Evolutionary conservation across 2,888 invertebrate species (phyloP).

Genomic region (Brassicogethes aeneus): DNA sequence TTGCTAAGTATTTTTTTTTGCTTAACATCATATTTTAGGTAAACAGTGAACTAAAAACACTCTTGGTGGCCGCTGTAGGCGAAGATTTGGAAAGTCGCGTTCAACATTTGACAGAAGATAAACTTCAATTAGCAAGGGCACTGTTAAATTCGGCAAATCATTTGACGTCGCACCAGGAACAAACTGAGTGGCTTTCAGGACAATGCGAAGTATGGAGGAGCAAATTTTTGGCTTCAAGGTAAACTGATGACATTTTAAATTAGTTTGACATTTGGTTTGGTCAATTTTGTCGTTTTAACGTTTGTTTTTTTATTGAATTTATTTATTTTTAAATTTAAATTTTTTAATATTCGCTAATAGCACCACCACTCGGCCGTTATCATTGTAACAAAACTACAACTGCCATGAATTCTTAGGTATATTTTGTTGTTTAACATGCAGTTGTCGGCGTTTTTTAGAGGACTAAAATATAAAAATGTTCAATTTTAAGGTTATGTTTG

Average conservation of each 20-base stretch:
- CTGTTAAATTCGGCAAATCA: slow-evolving; percentile 78
- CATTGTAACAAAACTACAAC: no score
- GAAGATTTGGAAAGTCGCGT: slow-evolving; percentile 87
- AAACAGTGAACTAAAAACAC: slow-evolving; percentile 84
- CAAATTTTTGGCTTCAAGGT: slow-evolving; percentile 92
- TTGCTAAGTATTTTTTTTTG: no score
- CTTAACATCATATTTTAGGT: slow-evolving; percentile 49
- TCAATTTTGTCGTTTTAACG: background rate
- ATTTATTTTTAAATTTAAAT: no score
- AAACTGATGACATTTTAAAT: slow-evolving; percentile 13
- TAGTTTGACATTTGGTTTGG: slow-evolving; percentile 1
- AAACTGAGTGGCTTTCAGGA: slow-evolving; percentile 86
- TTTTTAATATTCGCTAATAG: no score
- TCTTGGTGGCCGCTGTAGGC: slow-evolving; percentile 89
- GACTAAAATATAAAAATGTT: no score
- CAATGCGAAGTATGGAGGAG: slow-evolving; percentile 96
- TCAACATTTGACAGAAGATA: slow-evolving; percentile 86
- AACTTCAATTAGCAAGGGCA: slow-evolving; percentile 77
- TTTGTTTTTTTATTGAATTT: no score
- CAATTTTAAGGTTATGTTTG: no score
- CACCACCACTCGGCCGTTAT: no score
- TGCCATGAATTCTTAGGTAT: no score
- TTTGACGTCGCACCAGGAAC: slow-evolving; percentile 82
- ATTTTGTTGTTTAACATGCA: no score
- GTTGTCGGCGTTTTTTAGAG: no score